Evolutionary conservation across 1,140 invertebrate species (phyloP).

Genomic region (Stratiolaelaps scimitus): DNA sequence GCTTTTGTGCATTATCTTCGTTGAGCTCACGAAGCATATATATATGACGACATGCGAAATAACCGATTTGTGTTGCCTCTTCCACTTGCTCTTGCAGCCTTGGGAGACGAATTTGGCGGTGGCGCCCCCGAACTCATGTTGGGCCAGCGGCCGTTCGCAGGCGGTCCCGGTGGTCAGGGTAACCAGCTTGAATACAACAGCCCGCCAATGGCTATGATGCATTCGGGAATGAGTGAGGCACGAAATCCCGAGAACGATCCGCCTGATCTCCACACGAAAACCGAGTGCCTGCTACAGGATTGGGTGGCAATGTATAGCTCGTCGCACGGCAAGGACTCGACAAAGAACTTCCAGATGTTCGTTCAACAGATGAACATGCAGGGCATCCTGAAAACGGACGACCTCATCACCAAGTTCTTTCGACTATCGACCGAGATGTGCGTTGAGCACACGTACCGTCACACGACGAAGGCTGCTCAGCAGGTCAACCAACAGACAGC

Average conservation of each 20-base stretch:
- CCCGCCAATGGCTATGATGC: constrained; percentile 68
- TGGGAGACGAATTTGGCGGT: constrained; percentile 17
- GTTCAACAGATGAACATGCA: constrained; percentile 89
- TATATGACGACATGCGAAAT: too few relatives aligned
- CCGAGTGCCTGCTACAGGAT: constrained; percentile 79
- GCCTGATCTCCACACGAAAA: constrained; percentile 83
- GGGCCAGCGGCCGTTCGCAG: constrained; percentile 42
- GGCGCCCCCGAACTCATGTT: constrained; percentile 46
- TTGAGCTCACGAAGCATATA: too few relatives aligned
- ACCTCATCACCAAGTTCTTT: constrained; percentile 93
- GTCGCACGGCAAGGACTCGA: constrained; percentile 64
- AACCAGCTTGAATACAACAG: constrained; percentile 40
- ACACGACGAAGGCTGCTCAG: constrained; percentile 47
- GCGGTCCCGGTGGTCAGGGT: constrained; percentile 46
- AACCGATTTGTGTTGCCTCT: too few relatives aligned
- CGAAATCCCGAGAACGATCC: constrained; percentile 77
- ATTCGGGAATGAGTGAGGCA: constrained; percentile 71
- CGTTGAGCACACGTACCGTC: constrained; percentile 79
- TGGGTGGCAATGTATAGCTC: constrained; percentile 84
- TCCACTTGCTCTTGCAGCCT: too few relatives aligned
- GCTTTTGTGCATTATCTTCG: too few relatives aligned
- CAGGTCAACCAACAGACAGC: constrained; percentile 33
- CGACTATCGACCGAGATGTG: constrained; percentile 91
- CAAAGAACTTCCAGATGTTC: constrained; percentile 84
- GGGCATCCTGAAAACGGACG: constrained; percentile 91